phyloP scores from a whole-genome alignment of 23 tunicate genomes.

The Oikopleura albicans region DNA sequence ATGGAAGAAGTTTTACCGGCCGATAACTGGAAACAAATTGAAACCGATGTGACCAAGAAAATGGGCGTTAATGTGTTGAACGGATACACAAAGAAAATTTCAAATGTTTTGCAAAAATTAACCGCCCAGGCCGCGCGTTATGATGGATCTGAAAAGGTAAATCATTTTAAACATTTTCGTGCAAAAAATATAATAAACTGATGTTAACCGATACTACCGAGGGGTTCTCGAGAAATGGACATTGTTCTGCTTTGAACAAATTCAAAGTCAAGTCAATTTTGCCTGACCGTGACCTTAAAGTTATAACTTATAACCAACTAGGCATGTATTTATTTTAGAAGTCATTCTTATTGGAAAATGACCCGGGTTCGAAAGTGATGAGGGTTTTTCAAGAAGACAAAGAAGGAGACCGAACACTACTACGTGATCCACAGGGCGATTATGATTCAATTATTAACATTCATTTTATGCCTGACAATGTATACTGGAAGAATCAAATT shows the following conservation, averaged over 20 bases:
- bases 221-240: too few relatives aligned
- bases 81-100: neutral
- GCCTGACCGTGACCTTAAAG: too few relatives aligned
- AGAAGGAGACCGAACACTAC: neutral
- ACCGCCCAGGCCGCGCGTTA: too few relatives aligned
- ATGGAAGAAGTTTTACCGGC: neutral
- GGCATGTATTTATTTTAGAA: neutral
- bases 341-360: neutral
- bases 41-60: neutral
- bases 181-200: too few relatives aligned
- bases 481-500: neutral
- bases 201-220: too few relatives aligned
- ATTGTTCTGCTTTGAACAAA: too few relatives aligned
- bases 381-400: neutral
- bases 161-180: too few relatives aligned
- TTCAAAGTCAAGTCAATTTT: too few relatives aligned
- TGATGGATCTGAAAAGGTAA: too few relatives aligned
- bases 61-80: neutral
- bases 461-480: neutral
- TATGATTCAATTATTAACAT: neutral
- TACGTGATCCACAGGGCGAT: neutral
- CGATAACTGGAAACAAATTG: neutral
- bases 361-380: neutral
- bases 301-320: too few relatives aligned
- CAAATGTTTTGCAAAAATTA: neutral